A percentile compares a stretch with the other conserved stretches of the same genome.
Evolutionary conservation across 2,888 invertebrate genomes (phyloP).

Genomic region (Drosophila glabriapex): DNA sequence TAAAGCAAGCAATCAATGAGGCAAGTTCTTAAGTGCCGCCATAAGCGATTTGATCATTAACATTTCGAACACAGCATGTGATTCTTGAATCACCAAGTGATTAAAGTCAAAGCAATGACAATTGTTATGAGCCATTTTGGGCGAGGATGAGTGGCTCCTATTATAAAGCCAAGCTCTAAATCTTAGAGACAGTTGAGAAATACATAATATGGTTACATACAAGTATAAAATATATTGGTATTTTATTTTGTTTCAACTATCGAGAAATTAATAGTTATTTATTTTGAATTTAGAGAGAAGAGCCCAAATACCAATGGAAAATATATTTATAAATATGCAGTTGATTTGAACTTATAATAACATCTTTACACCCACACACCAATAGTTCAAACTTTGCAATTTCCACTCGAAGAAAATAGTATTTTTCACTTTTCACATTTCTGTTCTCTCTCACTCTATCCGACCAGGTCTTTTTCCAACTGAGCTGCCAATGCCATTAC

Average conservation of each 20-base stretch:
- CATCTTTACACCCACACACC: constrained; percentile 8
- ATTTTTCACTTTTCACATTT: constrained; percentile 33
- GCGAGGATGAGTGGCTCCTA: background rate
- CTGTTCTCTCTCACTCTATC: background rate
- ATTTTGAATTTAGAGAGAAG: background rate
- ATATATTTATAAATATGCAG: background rate
- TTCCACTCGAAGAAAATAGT: constrained; percentile 42
- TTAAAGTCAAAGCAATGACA: constrained; percentile 3
- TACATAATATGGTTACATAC: background rate
- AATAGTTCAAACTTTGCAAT: constrained; percentile 20
- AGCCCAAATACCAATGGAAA: background rate
- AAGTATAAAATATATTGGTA: background rate
- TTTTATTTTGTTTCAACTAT: no score
- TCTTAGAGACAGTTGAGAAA: background rate
- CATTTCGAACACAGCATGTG: background rate
- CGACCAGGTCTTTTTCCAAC: constrained; percentile 1
- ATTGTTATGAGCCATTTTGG: background rate
- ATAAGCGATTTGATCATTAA: constrained; percentile 8
- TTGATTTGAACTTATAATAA: background rate
- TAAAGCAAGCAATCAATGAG: constrained; percentile 33
- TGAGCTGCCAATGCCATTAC: constrained; percentile 51
- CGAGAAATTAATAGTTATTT: background rate
- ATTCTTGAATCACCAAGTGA: background rate
- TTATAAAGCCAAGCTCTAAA: background rate
- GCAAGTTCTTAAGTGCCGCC: constrained; percentile 19